A percentile compares a stretch with the other conserved stretches of the same genome.
These are phyloP conservation scores for Eupelmus urozonus DNA, from an alignment of 2,888 invertebrate genomes.

Conservation along the genomic window DNA sequence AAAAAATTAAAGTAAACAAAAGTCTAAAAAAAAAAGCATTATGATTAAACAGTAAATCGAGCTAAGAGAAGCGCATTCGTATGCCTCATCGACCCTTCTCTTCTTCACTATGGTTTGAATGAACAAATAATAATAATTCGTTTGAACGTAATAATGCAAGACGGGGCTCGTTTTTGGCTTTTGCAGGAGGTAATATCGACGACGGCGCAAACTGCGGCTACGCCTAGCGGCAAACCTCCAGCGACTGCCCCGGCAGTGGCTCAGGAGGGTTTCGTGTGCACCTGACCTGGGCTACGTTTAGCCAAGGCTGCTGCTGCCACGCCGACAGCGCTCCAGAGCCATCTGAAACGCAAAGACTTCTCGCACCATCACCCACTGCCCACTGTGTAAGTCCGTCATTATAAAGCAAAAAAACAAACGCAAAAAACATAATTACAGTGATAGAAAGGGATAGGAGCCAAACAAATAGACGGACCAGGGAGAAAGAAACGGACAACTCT, in stretches of 20 bases:
- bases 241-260: conserved; percentile 64
- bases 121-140: not conserved
- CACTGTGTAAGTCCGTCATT: conserved; percentile 71
- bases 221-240: conserved; percentile 6
- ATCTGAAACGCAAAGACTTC: conserved; percentile 73
- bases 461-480: not conserved
- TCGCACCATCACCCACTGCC: conserved; percentile 74
- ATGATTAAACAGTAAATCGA: not conserved
- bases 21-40: too few species aligned
- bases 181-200: conserved; percentile 42
- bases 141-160: conserved; percentile 31
- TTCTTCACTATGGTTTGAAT: not conserved
- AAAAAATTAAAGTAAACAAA: too few species aligned
- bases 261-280: conserved; percentile 74
- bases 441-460: not conserved
- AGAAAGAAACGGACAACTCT: not conserved
- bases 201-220: not conserved
- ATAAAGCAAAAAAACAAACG: conserved; percentile 46
- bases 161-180: conserved; percentile 20
- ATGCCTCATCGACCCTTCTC: conserved; percentile 10
- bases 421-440: conserved; percentile 38
- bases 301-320: conserved; percentile 62
- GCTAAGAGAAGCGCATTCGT: conserved; percentile 27
- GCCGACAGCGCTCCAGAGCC: conserved; percentile 70
- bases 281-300: conserved; percentile 70